These are phyloP conservation scores for Sphaeridia pumilis DNA, from an alignment of 2,888 invertebrate species.

Conservation along the genomic window DNA sequence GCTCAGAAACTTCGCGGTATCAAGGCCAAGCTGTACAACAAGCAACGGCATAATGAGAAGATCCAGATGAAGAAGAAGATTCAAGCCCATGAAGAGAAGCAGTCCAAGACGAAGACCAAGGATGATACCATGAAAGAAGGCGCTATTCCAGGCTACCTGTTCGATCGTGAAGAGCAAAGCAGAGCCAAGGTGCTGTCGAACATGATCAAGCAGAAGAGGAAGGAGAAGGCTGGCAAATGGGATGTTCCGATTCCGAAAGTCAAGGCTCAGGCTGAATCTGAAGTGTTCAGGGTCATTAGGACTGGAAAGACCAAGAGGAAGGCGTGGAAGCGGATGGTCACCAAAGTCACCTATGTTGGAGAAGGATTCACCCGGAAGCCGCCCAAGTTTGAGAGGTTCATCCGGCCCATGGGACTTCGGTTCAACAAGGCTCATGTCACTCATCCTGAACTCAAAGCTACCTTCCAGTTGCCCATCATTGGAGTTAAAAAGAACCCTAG, in stretches of 20 bases:
- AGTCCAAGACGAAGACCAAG: constrained; percentile 63
- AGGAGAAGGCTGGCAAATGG: constrained; percentile 99
- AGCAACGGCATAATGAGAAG: constrained; percentile 92
- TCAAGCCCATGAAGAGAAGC: constrained; percentile 90
- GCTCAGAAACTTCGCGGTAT: constrained; percentile 86
- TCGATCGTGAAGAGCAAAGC: constrained; percentile 90
- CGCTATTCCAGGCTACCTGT: constrained; percentile 87
- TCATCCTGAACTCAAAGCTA: constrained; percentile 97
- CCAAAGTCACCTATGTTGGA: constrained; percentile 94
- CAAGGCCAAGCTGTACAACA: constrained; percentile 95
- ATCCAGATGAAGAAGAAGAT: constrained; percentile 99
- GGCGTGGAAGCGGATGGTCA: constrained; percentile 99
- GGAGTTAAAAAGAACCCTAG: constrained; percentile 99
- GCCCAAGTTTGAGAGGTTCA: constrained; percentile 97
- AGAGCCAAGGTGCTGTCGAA: constrained; percentile 93
- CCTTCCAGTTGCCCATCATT: constrained; percentile 92
- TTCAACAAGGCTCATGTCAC: constrained; percentile 98
- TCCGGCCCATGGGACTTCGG: constrained; percentile 90
- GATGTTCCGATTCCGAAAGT: constrained; percentile 99
- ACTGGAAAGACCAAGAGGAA: constrained; percentile 87
- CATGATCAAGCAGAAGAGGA: constrained; percentile 98
- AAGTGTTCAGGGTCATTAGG: constrained; percentile 86
- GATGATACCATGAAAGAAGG: constrained; percentile 72
- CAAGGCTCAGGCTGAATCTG: constrained; percentile 86
- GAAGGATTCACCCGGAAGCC: constrained; percentile 98